These are phyloP conservation scores for Caloenas nicobarica DNA, from an alignment of 2,113 vertebrate genomes.

Conservation along the genomic window DNA sequence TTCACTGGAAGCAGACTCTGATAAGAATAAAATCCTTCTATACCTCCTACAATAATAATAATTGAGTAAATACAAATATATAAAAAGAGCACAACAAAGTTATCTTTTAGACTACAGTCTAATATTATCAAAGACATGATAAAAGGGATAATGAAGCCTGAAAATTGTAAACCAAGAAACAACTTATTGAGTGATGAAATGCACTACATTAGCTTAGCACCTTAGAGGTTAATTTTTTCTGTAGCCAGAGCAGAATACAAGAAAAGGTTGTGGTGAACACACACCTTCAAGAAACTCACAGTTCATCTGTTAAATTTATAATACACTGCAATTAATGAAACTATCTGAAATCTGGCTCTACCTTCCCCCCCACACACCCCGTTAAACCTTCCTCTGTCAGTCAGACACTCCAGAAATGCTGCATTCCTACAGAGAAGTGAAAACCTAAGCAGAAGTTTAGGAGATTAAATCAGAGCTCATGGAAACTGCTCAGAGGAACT, in stretches of 20 bases:
- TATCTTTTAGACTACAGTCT: background rate
- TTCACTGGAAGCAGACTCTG: background rate
- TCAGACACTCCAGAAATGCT: background rate
- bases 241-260: background rate
- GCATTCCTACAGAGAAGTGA: background rate
- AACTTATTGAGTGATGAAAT: background rate
- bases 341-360: background rate
- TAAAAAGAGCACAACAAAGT: background rate
- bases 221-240: background rate
- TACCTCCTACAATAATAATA: background rate
- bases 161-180: background rate
- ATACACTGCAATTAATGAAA: conserved; percentile 42
- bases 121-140: background rate
- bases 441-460: background rate
- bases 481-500: background rate
- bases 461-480: background rate
- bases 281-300: background rate
- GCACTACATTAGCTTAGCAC: background rate
- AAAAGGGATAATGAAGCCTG: background rate
- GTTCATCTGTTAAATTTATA: conserved; percentile 39
- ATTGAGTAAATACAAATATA: background rate
- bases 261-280: background rate
- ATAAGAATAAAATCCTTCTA: background rate
- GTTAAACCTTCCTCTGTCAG: conserved; percentile 12
- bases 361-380: too few species aligned